Conservation (phyloP, 2,888 invertebrate genomes). For the Trissoscelio sp. region DNA sequence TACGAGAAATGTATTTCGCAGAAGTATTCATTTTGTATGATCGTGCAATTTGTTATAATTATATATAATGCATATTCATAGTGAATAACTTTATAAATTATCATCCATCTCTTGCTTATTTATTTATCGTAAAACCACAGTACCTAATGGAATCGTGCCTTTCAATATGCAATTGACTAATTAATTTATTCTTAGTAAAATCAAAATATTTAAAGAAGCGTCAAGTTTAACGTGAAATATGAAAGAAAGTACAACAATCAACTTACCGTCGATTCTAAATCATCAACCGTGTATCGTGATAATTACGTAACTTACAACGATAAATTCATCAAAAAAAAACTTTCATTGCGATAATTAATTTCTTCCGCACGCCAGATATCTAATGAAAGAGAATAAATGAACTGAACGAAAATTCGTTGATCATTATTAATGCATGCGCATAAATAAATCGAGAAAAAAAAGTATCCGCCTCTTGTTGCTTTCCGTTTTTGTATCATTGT, state of each 20-base stretch:
- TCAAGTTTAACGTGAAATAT: background rate
- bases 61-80: constrained; percentile 7
- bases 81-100: background rate
- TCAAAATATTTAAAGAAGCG: background rate
- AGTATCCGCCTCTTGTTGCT: background rate
- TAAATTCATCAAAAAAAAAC: constrained; percentile 27
- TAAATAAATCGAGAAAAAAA: constrained; percentile 22
- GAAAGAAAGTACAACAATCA: constrained; percentile 30
- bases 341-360: constrained; percentile 30
- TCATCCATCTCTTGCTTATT: background rate
- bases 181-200: background rate
- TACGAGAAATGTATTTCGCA: constrained; percentile 22
- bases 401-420: background rate
- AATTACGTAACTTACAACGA: constrained; percentile 12
- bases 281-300: constrained; percentile 8
- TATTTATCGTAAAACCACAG: background rate
- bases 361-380: background rate
- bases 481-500: constrained; percentile 39
- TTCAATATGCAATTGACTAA: constrained; percentile 8
- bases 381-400: background rate
- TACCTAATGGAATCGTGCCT: background rate
- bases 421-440: constrained; percentile 10
- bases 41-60: constrained; percentile 31
- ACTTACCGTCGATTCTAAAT: background rate
- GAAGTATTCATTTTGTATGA: constrained; percentile 15